Evolutionary conservation across 2,113 vertebrate genomes (phyloP).

Genomic region (Heterotilapia buettikoferi): DNA sequence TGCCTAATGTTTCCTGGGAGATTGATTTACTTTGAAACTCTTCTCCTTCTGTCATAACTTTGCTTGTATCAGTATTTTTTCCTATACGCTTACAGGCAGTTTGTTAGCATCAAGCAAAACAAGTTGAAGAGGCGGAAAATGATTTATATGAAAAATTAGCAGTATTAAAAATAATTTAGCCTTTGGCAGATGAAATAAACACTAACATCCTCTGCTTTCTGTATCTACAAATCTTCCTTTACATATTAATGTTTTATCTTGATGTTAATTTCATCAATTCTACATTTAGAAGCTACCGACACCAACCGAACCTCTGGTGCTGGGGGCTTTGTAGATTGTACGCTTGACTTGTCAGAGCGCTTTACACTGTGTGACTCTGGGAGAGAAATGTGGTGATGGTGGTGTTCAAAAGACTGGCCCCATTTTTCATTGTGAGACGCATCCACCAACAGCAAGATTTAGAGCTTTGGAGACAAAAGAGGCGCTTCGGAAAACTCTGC

Average conservation of each 20-base stretch:
- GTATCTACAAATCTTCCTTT: background rate
- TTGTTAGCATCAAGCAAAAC: background rate
- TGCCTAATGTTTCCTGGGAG: background rate
- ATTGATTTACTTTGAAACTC: background rate
- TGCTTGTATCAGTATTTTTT: background rate
- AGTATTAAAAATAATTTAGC: background rate
- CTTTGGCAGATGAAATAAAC: background rate
- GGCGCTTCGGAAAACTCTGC: background rate
- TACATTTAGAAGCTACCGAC: background rate
- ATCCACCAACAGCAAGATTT: background rate
- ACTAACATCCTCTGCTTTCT: background rate
- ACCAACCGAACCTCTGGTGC: background rate
- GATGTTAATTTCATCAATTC: background rate
- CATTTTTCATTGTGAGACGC: background rate
- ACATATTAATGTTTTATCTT: background rate
- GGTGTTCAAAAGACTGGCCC: background rate
- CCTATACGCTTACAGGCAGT: background rate
- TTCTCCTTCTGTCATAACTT: background rate
- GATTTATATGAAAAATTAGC: background rate
- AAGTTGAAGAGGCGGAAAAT: background rate
- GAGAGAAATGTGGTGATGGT: background rate
- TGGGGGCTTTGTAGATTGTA: background rate
- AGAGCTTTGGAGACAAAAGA: background rate
- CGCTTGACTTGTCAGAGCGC: background rate
- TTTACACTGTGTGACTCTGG: background rate